Percentiles rank a stretch among this genome's conserved stretches.
phyloP scores from a whole-genome alignment of 2,888 invertebrate species.

The Hymenopus coronatus region DNA sequence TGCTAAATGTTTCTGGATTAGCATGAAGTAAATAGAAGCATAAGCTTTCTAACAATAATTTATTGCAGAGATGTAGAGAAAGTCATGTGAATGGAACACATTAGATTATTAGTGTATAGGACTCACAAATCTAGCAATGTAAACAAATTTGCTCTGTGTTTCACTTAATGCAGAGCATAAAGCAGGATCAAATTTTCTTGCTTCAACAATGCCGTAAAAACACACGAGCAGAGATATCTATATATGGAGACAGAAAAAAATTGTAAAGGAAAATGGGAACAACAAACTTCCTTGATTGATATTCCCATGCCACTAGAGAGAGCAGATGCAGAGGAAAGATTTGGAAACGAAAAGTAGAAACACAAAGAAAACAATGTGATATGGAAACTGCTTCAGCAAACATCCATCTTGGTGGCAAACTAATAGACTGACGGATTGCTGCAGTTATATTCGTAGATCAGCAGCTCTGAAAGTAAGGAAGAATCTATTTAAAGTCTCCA shows the following conservation, averaged over 20 bases:
- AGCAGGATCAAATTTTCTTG: too few relatives aligned
- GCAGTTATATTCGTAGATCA: background rate
- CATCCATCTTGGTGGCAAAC: background rate
- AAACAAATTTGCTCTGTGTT: background rate
- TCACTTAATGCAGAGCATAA: background rate
- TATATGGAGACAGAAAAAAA: background rate
- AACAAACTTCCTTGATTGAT: background rate
- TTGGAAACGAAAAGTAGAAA: background rate
- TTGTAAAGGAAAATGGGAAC: background rate
- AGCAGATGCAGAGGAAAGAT: background rate
- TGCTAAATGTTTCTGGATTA: too few relatives aligned
- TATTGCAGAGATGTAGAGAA: too few relatives aligned
- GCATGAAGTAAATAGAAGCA: too few relatives aligned
- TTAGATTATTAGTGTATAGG: too few relatives aligned
- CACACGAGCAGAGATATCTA: background rate
- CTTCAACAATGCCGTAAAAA: background rate
- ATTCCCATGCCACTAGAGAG: background rate
- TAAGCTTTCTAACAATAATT: too few relatives aligned
- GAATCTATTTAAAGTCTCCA: too few relatives aligned
- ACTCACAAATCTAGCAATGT: background rate
- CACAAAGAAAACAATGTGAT: background rate
- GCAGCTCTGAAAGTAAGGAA: too few relatives aligned
- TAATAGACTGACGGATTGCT: background rate
- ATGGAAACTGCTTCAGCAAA: background rate
- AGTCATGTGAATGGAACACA: too few relatives aligned